phyloP scores from a whole-genome alignment of 2,888 invertebrate genomes.

The Euzophera pinguis region DNA sequence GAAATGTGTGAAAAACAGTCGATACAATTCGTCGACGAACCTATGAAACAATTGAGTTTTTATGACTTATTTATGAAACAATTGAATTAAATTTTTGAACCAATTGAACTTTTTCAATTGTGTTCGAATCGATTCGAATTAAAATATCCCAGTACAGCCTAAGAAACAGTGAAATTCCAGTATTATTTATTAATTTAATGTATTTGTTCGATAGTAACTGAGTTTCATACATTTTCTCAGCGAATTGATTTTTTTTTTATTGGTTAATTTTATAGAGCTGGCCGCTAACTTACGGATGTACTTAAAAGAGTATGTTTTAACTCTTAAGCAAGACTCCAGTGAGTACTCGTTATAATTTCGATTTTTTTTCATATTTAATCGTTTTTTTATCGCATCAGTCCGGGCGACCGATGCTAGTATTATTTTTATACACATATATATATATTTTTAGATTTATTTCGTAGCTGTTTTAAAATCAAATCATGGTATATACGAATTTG shows the following conservation, averaged over 20 bases:
- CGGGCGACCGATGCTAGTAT: constrained; percentile 30
- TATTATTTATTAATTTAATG: background rate
- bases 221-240: constrained; percentile 31
- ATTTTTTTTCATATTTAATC: constrained; percentile 18
- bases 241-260: constrained; percentile 12
- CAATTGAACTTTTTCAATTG: too few relatives aligned
- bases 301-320: constrained; percentile 37
- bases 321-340: constrained; percentile 54
- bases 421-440: constrained; percentile 29
- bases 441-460: constrained; percentile 30
- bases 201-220: background rate
- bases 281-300: constrained; percentile 65
- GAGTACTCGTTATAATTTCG: constrained; percentile 26
- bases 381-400: constrained; percentile 15
- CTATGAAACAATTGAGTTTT: constrained; percentile 1
- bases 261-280: constrained; percentile 24
- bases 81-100: background rate
- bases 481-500: constrained; percentile 17
- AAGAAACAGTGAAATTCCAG: constrained; percentile 3
- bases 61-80: background rate
- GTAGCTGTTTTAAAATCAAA: constrained; percentile 35
- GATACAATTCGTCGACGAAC: background rate
- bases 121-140: background rate
- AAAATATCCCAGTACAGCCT: constrained; percentile 6
- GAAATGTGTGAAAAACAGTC: constrained; percentile 15